phyloP scores from a whole-genome alignment of 2,113 vertebrate species.

The Megaleporinus macrocephalus region DNA sequence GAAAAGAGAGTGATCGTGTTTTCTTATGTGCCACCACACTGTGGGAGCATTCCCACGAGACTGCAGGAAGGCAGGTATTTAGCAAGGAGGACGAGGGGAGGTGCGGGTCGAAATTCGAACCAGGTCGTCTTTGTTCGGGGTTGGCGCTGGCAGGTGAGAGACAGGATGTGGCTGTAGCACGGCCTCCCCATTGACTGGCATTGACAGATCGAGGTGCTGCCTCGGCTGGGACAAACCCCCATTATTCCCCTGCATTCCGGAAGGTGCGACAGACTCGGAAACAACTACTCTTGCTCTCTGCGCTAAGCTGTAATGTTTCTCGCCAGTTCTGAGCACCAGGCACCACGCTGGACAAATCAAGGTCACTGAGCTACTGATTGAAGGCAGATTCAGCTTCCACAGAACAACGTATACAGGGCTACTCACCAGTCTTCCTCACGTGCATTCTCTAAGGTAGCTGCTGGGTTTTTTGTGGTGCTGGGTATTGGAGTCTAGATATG shows the following conservation, averaged over 20 bases:
- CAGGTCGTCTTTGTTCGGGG: neutral
- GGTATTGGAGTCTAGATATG: conserved; percentile 79
- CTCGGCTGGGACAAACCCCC: neutral
- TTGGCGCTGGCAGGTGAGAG: neutral
- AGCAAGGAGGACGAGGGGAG: neutral
- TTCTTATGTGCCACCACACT: neutral
- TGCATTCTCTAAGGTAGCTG: conserved; percentile 70
- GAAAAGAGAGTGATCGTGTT: neutral
- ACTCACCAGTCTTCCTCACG: conserved; percentile 81
- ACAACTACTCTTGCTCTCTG: neutral
- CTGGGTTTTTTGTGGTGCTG: conserved; percentile 74
- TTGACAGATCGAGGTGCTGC: neutral
- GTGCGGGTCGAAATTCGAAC: conserved; percentile 16
- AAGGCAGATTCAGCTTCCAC: too few species aligned
- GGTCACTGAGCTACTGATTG: neutral
- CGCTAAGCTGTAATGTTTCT: too few species aligned
- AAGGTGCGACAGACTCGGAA: neutral
- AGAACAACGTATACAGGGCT: too few species aligned
- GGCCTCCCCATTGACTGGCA: neutral
- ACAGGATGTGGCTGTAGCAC: conserved; percentile 6
- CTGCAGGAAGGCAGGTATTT: neutral
- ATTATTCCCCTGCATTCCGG: neutral
- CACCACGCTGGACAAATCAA: neutral
- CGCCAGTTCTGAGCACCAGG: neutral
- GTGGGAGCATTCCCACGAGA: neutral